Conservation (phyloP, 1,140 invertebrate species). For the Argopecten irradians region DNA sequence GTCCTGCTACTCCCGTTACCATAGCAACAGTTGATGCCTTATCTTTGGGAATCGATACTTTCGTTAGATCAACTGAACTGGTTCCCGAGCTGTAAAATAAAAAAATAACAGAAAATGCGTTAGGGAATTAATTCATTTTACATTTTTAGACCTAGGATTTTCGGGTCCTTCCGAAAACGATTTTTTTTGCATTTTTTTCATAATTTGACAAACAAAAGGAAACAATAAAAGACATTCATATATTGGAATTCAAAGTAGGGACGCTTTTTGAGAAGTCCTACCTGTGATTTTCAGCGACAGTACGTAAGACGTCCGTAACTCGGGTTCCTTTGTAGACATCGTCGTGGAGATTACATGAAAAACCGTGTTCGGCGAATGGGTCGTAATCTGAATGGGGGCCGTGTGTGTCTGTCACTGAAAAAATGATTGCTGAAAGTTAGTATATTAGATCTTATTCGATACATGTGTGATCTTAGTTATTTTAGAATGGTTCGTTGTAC, state of each 20-base stretch:
- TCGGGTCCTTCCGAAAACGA: background rate
- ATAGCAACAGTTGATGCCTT: conserved; percentile 35
- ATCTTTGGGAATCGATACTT: conserved; percentile 35
- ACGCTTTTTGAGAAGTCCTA: background rate
- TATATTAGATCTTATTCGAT: too few species aligned
- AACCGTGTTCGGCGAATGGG: conserved; percentile 53
- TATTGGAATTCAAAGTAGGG: background rate
- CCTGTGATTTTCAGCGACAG: conserved; percentile 54
- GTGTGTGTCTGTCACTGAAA: background rate
- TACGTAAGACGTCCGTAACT: conserved; percentile 45
- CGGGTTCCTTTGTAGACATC: conserved; percentile 30
- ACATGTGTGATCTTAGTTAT: too few species aligned
- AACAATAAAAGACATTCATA: background rate
- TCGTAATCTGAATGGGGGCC: conserved; percentile 15
- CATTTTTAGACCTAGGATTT: background rate
- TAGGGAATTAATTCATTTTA: background rate
- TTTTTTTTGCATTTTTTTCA: too few species aligned
- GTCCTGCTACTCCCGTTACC: conserved; percentile 47
- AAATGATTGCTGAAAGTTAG: too few species aligned
- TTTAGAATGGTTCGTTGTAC: background rate
- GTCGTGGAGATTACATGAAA: conserved; percentile 45
- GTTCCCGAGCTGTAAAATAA: conserved; percentile 38
- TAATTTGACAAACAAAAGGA: too few species aligned
- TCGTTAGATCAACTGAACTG: conserved; percentile 40
- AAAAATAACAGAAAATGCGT: background rate